Percentiles rank a stretch among this genome's conserved stretches.
phyloP scores from a whole-genome alignment of 2,797 vertebrate genomes.

The Pogonophryne albipinna region DNA sequence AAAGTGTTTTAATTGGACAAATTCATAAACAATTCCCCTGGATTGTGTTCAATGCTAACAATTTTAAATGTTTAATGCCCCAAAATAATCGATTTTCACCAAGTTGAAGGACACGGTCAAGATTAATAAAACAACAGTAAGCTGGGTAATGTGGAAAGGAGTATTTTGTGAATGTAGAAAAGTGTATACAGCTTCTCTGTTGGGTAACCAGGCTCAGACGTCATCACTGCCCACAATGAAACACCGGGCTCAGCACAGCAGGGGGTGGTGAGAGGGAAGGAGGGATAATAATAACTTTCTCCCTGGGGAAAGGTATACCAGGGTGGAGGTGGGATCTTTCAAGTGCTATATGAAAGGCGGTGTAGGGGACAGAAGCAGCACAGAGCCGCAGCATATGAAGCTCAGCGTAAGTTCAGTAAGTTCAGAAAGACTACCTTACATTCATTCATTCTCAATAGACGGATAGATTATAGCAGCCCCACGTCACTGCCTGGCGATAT shows the following conservation, averaged over 20 bases:
- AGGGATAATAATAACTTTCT: slow-evolving; percentile 17
- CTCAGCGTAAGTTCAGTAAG: too few relatives aligned
- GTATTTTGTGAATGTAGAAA: slow-evolving; percentile 20
- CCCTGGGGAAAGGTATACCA: background rate
- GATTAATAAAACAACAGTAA: slow-evolving; percentile 2
- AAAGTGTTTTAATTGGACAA: too few relatives aligned
- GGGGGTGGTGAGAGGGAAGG: background rate
- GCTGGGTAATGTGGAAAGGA: background rate
- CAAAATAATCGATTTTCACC: background rate
- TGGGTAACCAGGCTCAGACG: slow-evolving; percentile 23
- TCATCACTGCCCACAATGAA: slow-evolving; percentile 25
- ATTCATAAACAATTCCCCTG: too few relatives aligned
- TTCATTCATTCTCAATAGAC: too few relatives aligned
- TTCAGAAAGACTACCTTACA: too few relatives aligned
- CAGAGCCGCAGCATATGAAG: too few relatives aligned
- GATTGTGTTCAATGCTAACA: too few relatives aligned
- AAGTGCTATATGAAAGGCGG: slow-evolving; percentile 10
- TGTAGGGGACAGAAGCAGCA: too few relatives aligned
- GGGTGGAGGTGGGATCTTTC: background rate
- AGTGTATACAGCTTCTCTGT: slow-evolving; percentile 15
- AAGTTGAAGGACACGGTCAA: background rate
- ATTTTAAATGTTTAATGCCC: too few relatives aligned
- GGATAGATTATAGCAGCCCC: too few relatives aligned
- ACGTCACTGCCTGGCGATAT: too few relatives aligned
- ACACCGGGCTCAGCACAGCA: slow-evolving; percentile 34